Evolutionary conservation across 2,888 invertebrate genomes (phyloP).

Genomic region (Thymelicus acteon): DNA sequence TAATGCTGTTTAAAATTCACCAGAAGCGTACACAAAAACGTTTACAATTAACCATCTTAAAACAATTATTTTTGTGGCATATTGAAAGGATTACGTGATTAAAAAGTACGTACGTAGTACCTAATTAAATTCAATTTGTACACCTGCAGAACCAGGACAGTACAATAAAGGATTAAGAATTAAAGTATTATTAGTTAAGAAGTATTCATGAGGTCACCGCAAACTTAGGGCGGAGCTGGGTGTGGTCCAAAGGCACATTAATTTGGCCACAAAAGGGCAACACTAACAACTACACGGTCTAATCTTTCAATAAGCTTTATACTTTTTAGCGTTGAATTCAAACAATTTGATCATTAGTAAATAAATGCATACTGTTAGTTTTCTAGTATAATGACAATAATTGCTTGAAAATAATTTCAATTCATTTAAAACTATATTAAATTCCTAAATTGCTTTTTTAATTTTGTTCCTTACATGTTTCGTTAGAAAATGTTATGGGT

Average conservation of each 20-base stretch:
- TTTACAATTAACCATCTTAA: too few species aligned
- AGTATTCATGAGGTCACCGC: constrained; percentile 12
- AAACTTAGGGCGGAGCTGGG: constrained; percentile 24
- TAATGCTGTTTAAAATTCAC: too few species aligned
- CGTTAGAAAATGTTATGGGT: too few species aligned
- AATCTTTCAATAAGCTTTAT: constrained; percentile 19
- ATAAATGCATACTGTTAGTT: constrained; percentile 10
- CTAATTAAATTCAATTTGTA: constrained; percentile 2
- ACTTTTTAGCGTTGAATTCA: constrained; percentile 11
- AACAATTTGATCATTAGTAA: constrained; percentile 17
- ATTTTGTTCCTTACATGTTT: too few species aligned
- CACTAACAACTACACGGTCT: constrained; percentile 6
- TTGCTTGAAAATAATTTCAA: too few species aligned
- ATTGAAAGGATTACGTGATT: too few species aligned
- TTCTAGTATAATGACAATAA: not conserved
- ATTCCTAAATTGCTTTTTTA: too few species aligned
- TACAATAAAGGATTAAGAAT: constrained; percentile 25
- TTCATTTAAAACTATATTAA: too few species aligned
- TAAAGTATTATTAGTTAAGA: constrained; percentile 10
- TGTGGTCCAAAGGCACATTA: constrained; percentile 26
- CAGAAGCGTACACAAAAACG: too few species aligned
- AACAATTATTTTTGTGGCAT: too few species aligned
- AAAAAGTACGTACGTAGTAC: not conserved
- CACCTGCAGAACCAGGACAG: constrained; percentile 18
- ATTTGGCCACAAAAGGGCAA: constrained; percentile 33